Evolutionary conservation across 2,113 vertebrate genomes (phyloP).

Genomic region (Mormyrus lacerda): DNA sequence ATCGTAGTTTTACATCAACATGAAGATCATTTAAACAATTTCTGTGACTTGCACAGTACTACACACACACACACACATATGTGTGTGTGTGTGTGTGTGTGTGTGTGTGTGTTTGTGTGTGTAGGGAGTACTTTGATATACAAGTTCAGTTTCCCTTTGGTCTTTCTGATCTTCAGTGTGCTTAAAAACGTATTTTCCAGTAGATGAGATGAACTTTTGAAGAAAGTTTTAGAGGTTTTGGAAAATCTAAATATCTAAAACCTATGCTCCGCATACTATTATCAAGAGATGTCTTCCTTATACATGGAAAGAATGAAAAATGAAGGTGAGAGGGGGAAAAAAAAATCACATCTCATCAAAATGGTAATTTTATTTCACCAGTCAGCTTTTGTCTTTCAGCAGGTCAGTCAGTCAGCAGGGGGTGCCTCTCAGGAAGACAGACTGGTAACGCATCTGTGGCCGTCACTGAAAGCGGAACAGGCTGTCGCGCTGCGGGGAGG

Average conservation of each 20-base stretch:
- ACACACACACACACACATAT: background rate
- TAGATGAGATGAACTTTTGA: background rate
- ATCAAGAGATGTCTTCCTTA: background rate
- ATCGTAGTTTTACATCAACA: background rate
- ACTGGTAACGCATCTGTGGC: background rate
- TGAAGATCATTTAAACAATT: background rate
- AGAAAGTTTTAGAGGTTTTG: background rate
- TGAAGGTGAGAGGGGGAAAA: background rate
- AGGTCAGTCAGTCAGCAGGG: background rate
- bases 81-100: background rate
- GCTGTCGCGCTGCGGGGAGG: background rate
- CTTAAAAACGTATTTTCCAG: background rate
- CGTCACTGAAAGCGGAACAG: background rate
- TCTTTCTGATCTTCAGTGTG: background rate
- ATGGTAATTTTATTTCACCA: background rate
- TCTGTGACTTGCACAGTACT: background rate
- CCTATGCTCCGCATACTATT: background rate
- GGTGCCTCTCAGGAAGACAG: background rate
- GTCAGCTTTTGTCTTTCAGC: background rate
- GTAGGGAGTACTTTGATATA: background rate
- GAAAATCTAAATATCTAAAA: background rate
- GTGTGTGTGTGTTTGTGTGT: background rate
- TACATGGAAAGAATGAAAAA: background rate
- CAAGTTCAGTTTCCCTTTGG: background rate
- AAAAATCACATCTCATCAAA: background rate